Evolutionary conservation across 2,113 vertebrate genomes (phyloP), one percentile per base, ranked within the genome.

Genomic region (Halichoeres trimaculatus): DNA sequence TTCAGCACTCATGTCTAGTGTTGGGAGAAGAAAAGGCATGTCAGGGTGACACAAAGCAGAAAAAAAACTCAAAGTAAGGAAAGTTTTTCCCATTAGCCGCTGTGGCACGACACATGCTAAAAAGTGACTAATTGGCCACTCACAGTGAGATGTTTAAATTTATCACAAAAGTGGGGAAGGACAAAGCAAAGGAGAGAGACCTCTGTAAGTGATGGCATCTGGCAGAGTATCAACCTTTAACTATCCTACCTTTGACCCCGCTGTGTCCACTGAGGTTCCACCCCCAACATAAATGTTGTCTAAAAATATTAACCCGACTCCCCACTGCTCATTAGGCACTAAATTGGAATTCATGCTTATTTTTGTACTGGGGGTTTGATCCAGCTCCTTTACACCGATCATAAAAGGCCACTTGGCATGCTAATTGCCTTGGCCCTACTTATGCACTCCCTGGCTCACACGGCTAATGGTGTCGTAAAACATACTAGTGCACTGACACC

Each of bases 401-500:
- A 85, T 93, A 93, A 94, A 91, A 86, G 85, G 83, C 87, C 88
- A 89, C 85, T 91, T 89, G 86, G 82, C 85, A 87, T 90, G 91
- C 92, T 93, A 93, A 94, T 93, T 90, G 91, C 91, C 83, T 80
- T 84, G 89, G 84, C 87, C 89, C 88, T 85, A 79, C 86, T 91
- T 87, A 88, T 80, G 76, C 86, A 86, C 90, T 90, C 91, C 71
- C 77, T 66, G 61, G 86, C 91, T 90, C 90, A 80, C 81, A 76
- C 78, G 85, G 90, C 89, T 93, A 94, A 94, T 93, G 88, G 91
- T 75, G 91, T 90, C 88, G 86, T 94, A 93, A 94, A 94, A 91
- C 89, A 93, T 90, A 84, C 86, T 79, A 76, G 80, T 67, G 87
- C 86, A 78, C 75, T 68, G 87, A 88, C 88, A 85, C 78, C 70